Evolutionary conservation across 2,113 vertebrate genomes (phyloP).

Genomic region (Pterocles burchelli): DNA sequence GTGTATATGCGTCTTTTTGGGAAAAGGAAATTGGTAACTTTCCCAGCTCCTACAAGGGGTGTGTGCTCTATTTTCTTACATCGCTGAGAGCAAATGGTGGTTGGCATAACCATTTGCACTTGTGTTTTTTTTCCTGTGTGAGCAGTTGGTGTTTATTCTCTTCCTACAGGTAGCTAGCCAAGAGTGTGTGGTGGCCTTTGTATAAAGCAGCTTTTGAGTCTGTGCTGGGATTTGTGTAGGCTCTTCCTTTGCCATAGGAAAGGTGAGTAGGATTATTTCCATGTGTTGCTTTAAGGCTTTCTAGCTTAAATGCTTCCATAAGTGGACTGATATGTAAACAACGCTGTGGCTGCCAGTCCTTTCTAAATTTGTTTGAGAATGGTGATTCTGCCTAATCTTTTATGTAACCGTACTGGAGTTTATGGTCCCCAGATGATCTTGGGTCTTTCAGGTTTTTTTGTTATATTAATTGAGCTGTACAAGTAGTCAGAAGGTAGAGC

Average conservation of each 20-base stretch:
- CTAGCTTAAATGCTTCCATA: not conserved
- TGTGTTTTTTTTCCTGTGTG: not conserved
- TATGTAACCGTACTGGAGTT: not conserved
- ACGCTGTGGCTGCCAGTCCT: not conserved
- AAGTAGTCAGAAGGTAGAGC: not conserved
- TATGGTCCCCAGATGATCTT: not conserved
- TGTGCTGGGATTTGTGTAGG: not conserved
- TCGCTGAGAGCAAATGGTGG: not conserved
- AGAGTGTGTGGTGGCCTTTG: not conserved
- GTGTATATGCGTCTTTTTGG: not conserved
- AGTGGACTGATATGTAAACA: not conserved
- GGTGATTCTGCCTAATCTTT: not conserved
- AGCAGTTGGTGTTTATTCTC: not conserved
- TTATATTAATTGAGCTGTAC: not conserved
- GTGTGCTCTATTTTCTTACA: not conserved
- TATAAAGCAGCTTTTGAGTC: not conserved
- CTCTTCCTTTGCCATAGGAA: not conserved
- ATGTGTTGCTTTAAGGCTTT: slow-evolving; percentile 9
- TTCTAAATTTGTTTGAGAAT: not conserved
- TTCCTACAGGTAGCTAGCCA: slow-evolving; percentile 21
- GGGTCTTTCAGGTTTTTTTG: not conserved
- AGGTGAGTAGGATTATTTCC: slow-evolving; percentile 55
- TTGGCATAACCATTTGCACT: not conserved
- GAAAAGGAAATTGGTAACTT: not conserved
- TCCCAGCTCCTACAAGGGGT: rapidly evolving